A percentile compares a stretch with the other conserved stretches of the same genome.
phyloP scores from a whole-genome alignment of 2,888 invertebrate genomes.

The Acleris emargana region DNA sequence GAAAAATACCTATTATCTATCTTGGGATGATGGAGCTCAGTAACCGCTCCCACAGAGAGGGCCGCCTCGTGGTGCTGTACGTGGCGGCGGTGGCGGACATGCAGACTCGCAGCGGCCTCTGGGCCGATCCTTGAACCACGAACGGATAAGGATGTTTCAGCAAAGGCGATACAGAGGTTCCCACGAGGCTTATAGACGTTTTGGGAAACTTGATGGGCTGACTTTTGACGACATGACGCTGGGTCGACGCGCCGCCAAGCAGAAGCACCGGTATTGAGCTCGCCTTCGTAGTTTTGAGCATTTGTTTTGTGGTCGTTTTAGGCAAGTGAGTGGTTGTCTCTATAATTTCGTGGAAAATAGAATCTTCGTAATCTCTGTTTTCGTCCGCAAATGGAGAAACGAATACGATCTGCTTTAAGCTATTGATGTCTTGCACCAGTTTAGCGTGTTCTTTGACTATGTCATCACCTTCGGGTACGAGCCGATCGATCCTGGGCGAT shows the following conservation, averaged over 20 bases:
- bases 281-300: conserved; percentile 12
- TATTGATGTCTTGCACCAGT: conserved; percentile 75
- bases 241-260: conserved; percentile 63
- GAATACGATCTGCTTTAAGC: conserved; percentile 66
- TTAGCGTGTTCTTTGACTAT: conserved; percentile 75
- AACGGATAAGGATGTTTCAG: conserved; percentile 72
- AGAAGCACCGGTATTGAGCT: conserved; percentile 64
- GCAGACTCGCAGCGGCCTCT: conserved; percentile 65
- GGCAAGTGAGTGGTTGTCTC: conserved; percentile 58
- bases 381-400: conserved; percentile 65
- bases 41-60: conserved; percentile 64
- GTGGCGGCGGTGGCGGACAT: conserved; percentile 58
- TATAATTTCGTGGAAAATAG: conserved; percentile 70
- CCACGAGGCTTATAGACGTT: conserved; percentile 64
- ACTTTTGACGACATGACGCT: conserved; percentile 58
- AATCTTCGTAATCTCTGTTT: conserved; percentile 70
- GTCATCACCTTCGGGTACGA: conserved; percentile 56
- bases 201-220: conserved; percentile 59
- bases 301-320: conserved; percentile 30
- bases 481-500: conserved; percentile 51
- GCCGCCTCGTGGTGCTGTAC: conserved; percentile 55
- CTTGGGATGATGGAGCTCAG: conserved; percentile 66
- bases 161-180: conserved; percentile 66
- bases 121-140: conserved; percentile 56
- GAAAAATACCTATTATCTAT: conserved; percentile 38